phyloP scores from a whole-genome alignment of 64 coral and sea anemone species.

The Stylophora pistillata region DNA sequence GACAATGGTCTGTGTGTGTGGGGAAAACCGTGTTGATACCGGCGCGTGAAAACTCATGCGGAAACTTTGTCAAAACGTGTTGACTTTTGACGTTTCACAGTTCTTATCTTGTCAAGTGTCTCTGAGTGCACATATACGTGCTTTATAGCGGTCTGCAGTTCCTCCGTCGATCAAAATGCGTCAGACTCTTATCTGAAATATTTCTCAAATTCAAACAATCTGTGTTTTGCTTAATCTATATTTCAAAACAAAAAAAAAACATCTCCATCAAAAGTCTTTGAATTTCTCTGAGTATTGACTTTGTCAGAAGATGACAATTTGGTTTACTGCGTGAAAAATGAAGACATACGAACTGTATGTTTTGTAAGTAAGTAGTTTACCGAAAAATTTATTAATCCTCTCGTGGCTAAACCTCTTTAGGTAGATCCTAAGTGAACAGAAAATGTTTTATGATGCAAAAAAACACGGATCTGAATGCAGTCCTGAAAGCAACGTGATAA shows the following conservation, averaged over 20 bases:
- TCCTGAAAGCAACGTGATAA: background rate
- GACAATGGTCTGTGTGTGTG: too few relatives aligned
- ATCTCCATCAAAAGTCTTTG: background rate
- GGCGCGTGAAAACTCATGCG: too few relatives aligned
- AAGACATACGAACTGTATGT: background rate
- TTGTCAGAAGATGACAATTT: background rate
- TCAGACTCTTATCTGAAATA: slow-evolving; percentile 30
- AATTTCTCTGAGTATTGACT: background rate
- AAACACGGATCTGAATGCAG: background rate
- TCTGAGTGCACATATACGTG: too few relatives aligned
- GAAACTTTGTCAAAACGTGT: too few relatives aligned
- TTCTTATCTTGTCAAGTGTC: too few relatives aligned
- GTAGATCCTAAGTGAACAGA: background rate
- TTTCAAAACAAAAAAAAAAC: background rate
- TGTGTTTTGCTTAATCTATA: slow-evolving; percentile 1
- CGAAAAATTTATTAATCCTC: background rate
- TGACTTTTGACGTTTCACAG: too few relatives aligned
- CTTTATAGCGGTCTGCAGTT: background rate
- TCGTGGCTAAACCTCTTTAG: background rate
- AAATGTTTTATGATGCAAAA: background rate
- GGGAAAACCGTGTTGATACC: too few relatives aligned
- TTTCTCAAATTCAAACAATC: background rate
- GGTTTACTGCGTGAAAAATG: background rate
- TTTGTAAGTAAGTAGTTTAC: too few relatives aligned
- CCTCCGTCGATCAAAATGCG: background rate